A percentile compares a stretch with the other conserved stretches of the same genome.
Evolutionary conservation across 92 coral and sea anemone species (phyloP).

Genomic region (Porites rus): DNA sequence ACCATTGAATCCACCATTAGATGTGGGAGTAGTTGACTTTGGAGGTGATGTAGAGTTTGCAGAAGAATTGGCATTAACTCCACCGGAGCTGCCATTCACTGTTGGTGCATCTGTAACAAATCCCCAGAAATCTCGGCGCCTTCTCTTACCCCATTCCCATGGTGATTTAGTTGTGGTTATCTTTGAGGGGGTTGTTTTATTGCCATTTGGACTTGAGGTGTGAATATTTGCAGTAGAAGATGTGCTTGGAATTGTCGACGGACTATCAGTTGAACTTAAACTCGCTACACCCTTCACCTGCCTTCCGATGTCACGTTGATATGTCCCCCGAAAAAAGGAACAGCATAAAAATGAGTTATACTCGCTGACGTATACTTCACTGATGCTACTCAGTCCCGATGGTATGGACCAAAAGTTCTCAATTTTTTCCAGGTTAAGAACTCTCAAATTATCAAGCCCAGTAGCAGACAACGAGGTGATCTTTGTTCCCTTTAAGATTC

Average conservation of each 20-base stretch:
- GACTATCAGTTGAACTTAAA: background rate
- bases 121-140: slow-evolving; percentile 15
- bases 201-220: slow-evolving; percentile 23
- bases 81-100: slow-evolving; percentile 4
- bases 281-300: background rate
- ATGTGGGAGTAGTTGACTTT: background rate
- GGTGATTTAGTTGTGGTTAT: background rate
- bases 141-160: slow-evolving; percentile 31
- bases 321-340: slow-evolving; percentile 59
- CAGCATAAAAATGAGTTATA: slow-evolving; percentile 94
- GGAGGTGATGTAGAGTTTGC: background rate
- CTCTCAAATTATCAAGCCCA: slow-evolving; percentile 73
- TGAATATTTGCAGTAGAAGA: background rate
- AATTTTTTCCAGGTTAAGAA: slow-evolving; percentile 65
- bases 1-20: slow-evolving; percentile 33
- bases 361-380: slow-evolving; percentile 70
- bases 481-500: slow-evolving; percentile 78
- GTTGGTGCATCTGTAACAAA: slow-evolving; percentile 20
- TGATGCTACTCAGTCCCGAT: slow-evolving; percentile 57
- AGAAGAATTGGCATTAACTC: background rate
- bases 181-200: slow-evolving; percentile 27
- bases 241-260: background rate
- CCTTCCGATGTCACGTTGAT: slow-evolving; percentile 27
- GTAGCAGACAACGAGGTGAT: slow-evolving; percentile 72
- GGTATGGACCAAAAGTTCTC: slow-evolving; percentile 82